Base-by-base conservation (phyloP, 2,888 invertebrate genomes). In the Mylabris sibirica region DNA sequence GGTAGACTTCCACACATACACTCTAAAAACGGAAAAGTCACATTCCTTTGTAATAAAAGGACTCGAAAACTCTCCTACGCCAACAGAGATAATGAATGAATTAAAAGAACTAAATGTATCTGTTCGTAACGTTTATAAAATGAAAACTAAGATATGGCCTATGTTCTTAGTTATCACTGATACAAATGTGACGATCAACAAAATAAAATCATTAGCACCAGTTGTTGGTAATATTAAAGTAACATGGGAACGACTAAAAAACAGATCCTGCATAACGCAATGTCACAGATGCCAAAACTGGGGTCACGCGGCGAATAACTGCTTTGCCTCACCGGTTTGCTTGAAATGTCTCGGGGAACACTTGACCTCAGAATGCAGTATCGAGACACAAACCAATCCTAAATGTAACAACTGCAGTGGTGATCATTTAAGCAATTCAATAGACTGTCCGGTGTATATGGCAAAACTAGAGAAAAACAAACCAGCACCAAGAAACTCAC, bases 361-460 rank as follows among this genome's bases (percentile, higher is more conserved):
- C 53, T 8, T 60, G 8, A 57, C 59, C 0, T 5, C 24, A 14
- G 38, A 57, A 20, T 65, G 64, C 59, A 59, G 38, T 3, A 59
- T 38, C 24, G 14, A 38, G 2, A n/a, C 2, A 0, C 12, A n/a
- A 8, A 17, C 17, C 0, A 24, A 14, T 12, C 38, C 64, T 2
- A 65, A n/a, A 1, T 65, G 64, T 24, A 11, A 35, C 9, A 65
- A 65, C 64, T 65, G 64, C 35, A 3, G 8, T 35, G 64, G 64
- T 1, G 17, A 35, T 2, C 64, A 65, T 35, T 9, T 60, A 1
- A 60, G 59, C 8, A 64, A 64, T 12, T 64, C 14, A 3, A 26
- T 3, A 20, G 22, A 44, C 6, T 65, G 59, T 26, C 24, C 26
- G 6, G 34, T 4, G 6, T 34, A 34, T 9, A 6, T 6, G 6